These are phyloP conservation scores for Cryptocephalus moraei DNA, from an alignment of 2,888 invertebrate genomes.

Conservation along the genomic window DNA sequence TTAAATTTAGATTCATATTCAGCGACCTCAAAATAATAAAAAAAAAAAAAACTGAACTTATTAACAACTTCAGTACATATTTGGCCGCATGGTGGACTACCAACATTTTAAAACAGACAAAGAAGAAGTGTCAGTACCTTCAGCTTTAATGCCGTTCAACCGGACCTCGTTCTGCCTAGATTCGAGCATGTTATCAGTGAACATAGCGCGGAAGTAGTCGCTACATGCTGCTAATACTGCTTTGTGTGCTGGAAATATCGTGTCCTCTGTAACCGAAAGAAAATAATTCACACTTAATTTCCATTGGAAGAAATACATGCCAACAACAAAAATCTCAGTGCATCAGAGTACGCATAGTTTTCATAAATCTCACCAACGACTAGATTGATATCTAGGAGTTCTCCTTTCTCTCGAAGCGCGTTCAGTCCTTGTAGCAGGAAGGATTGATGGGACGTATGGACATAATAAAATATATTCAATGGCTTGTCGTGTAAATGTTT, in stretches of 20 bases:
- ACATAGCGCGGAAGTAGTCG: constrained; percentile 68
- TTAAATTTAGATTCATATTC: too few species aligned
- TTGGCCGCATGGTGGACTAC: too few species aligned
- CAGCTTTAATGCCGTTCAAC: constrained; percentile 54
- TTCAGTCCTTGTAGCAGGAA: constrained; percentile 51
- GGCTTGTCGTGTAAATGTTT: constrained; percentile 33
- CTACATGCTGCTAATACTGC: constrained; percentile 62
- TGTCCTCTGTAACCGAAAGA: constrained; percentile 34
- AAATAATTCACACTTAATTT: neutral
- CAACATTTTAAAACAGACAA: too few species aligned
- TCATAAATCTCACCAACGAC: constrained; percentile 38
- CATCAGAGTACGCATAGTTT: neutral
- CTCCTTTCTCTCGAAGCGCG: constrained; percentile 47
- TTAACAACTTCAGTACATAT: too few species aligned
- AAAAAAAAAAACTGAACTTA: too few species aligned
- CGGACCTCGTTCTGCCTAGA: constrained; percentile 52
- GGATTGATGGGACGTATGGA: constrained; percentile 47
- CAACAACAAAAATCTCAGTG: neutral
- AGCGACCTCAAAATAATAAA: too few species aligned
- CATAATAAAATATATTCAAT: constrained; percentile 41
- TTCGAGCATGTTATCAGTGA: constrained; percentile 60
- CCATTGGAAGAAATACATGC: neutral
- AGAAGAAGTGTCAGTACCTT: constrained; percentile 31
- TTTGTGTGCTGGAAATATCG: constrained; percentile 56
- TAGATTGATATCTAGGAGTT: constrained; percentile 57